Evolutionary conservation across 2,113 vertebrate genomes (phyloP).

Genomic region (Genyomyrus donnyi): DNA sequence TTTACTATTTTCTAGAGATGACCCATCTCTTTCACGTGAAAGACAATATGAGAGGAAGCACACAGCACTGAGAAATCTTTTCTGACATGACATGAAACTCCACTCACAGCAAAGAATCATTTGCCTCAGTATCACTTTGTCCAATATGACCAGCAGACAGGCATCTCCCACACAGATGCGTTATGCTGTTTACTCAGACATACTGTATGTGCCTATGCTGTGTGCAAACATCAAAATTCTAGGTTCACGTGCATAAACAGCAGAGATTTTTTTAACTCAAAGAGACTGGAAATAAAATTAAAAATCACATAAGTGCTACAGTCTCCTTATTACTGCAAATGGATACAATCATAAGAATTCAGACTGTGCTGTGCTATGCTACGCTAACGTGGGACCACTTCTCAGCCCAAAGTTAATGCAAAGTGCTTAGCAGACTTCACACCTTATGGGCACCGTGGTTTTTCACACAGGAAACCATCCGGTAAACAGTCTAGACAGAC

Average conservation of each 20-base stretch:
- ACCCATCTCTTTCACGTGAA: background rate
- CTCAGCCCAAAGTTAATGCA: background rate
- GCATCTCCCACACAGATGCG: background rate
- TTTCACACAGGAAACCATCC: slow-evolving; percentile 12
- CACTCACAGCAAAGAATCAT: background rate
- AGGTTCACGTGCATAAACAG: background rate
- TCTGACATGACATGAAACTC: background rate
- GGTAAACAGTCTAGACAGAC: background rate
- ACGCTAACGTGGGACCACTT: background rate
- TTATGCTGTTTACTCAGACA: background rate
- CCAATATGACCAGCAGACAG: background rate
- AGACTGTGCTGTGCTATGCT: background rate
- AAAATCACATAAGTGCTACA: background rate
- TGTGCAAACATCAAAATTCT: background rate
- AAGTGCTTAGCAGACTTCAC: background rate
- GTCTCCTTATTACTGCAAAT: background rate
- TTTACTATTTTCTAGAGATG: background rate
- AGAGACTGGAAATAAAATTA: background rate
- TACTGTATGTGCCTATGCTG: background rate
- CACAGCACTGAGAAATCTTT: background rate
- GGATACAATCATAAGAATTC: background rate
- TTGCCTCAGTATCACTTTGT: background rate
- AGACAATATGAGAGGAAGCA: background rate
- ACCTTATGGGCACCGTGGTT: background rate
- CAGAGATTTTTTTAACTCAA: background rate